Evolutionary conservation across 2,113 vertebrate species (phyloP).

Genomic region (Epinephelus moara): DNA sequence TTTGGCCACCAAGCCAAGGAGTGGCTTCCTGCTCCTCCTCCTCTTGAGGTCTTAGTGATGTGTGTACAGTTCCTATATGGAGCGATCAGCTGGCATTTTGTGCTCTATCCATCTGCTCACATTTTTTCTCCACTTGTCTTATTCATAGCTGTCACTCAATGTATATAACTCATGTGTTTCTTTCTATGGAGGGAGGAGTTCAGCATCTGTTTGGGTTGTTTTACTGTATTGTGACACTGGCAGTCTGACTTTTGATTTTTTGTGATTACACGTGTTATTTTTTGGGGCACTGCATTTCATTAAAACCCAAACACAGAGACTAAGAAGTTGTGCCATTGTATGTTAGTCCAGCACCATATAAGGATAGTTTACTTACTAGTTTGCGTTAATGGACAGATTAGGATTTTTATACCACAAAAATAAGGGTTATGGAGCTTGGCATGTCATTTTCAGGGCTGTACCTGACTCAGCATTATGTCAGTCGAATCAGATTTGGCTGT

Average conservation of each 20-base stretch:
- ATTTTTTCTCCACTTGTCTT: conserved; percentile 23
- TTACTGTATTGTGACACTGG: background rate
- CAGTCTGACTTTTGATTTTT: background rate
- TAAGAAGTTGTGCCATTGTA: background rate
- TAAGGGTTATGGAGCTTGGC: background rate
- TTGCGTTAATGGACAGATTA: background rate
- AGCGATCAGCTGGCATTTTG: conserved; percentile 48
- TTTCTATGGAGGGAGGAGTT: background rate
- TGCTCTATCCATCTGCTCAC: conserved; percentile 42
- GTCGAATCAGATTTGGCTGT: no score
- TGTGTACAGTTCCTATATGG: conserved; percentile 40
- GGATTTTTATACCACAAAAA: background rate
- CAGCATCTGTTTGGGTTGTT: background rate
- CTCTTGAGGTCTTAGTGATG: conserved; percentile 38
- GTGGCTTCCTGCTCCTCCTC: conserved; percentile 61
- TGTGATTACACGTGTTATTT: background rate
- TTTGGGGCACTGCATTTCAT: background rate
- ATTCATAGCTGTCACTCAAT: conserved; percentile 45
- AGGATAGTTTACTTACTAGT: background rate
- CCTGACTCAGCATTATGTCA: no score
- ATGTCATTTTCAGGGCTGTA: background rate
- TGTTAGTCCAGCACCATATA: background rate
- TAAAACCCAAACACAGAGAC: background rate
- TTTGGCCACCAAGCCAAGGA: conserved; percentile 55
- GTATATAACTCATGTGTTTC: background rate